These are phyloP conservation scores for Cheilosia pagana DNA, from an alignment of 2,888 invertebrate genomes.

Conservation along the genomic window DNA sequence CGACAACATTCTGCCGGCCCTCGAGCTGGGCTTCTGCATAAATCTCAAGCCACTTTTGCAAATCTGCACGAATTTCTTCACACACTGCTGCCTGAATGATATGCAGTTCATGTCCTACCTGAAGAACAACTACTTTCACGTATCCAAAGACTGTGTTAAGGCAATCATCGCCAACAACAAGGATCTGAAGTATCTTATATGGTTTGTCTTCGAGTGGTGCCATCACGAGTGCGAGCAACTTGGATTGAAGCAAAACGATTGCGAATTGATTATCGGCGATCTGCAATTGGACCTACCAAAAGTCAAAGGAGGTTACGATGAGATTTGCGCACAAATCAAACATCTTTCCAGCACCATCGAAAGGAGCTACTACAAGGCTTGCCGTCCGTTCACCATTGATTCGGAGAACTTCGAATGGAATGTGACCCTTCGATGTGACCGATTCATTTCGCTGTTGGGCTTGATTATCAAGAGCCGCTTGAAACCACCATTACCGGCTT, in stretches of 20 bases:
- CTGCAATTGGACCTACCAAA: constrained; percentile 76
- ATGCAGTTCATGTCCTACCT: constrained; percentile 80
- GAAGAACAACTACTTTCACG: constrained; percentile 81
- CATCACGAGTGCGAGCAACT: constrained; percentile 80
- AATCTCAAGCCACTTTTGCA: constrained; percentile 80
- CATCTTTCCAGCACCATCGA: constrained; percentile 77
- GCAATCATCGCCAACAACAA: constrained; percentile 79
- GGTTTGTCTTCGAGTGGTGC: constrained; percentile 82
- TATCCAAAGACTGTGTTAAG: constrained; percentile 82
- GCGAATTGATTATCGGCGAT: constrained; percentile 77
- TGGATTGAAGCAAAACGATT: constrained; percentile 78
- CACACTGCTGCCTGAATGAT: constrained; percentile 81
- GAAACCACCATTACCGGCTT: constrained; percentile 78
- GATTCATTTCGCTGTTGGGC: constrained; percentile 81
- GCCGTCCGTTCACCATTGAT: constrained; percentile 81
- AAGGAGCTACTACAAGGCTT: constrained; percentile 82
- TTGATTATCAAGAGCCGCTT: constrained; percentile 81
- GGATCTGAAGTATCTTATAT: constrained; percentile 79
- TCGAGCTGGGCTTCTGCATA: constrained; percentile 82
- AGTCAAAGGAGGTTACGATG: constrained; percentile 33
- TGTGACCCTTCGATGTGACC: constrained; percentile 79
- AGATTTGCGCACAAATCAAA: constrained; percentile 54
- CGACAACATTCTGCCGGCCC: constrained; percentile 81
- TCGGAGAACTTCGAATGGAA: constrained; percentile 79
- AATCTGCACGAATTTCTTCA: constrained; percentile 81